These are phyloP conservation scores for Drosophila sucinea DNA, from an alignment of 1,140 invertebrate species.

Conservation along the genomic window DNA sequence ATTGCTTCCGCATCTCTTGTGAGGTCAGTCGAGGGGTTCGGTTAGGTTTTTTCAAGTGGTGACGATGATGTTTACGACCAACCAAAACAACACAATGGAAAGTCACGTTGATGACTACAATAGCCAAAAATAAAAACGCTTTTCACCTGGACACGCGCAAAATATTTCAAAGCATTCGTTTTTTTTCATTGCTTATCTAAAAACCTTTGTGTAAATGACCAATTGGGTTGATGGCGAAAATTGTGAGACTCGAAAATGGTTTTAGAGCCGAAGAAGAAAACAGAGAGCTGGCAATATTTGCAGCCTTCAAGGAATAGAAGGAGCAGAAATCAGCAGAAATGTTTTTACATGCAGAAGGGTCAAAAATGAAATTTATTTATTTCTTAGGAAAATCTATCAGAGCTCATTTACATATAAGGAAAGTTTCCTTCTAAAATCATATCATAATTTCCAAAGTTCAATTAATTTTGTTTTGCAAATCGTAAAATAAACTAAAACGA, in stretches of 20 bases:
- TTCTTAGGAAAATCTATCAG: too few species aligned
- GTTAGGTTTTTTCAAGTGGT: background rate
- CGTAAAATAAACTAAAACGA: too few species aligned
- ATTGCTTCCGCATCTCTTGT: conserved; percentile 25
- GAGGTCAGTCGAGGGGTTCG: background rate
- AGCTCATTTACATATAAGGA: too few species aligned
- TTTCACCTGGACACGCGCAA: conserved; percentile 8
- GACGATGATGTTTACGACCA: conserved; percentile 1
- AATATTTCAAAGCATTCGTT: conserved; percentile 1
- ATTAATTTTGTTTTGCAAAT: too few species aligned
- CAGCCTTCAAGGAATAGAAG: background rate
- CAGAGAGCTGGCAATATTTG: background rate
- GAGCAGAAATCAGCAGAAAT: background rate
- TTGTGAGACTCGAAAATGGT: background rate
- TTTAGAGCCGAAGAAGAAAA: background rate
- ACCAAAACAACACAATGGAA: conserved; percentile 7
- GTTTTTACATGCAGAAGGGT: too few species aligned
- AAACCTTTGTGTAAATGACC: background rate
- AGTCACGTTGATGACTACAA: conserved; percentile 8
- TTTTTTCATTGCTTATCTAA: background rate
- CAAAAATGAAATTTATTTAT: too few species aligned
- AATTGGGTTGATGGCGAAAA: background rate
- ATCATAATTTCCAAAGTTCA: too few species aligned
- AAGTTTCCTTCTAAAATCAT: too few species aligned
- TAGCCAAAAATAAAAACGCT: conserved; percentile 7